Percentiles rank a stretch among this genome's conserved stretches.
phyloP scores from a whole-genome alignment of 37 sponge, comb jelly and placozoan species.

The Oopsacas minuta region DNA sequence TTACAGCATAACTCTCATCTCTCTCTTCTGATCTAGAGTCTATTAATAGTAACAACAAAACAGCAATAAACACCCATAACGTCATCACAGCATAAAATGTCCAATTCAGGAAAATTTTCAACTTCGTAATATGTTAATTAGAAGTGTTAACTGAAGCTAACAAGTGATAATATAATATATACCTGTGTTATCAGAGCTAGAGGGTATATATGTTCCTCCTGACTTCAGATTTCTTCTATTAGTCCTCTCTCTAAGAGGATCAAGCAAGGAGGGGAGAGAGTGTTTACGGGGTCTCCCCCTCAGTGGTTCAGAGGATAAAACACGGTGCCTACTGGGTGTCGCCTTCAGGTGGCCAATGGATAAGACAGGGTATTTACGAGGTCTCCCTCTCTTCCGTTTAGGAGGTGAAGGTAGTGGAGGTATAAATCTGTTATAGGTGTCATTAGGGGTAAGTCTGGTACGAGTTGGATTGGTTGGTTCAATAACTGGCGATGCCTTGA shows the following conservation, averaged over 20 bases:
- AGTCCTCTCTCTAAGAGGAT: not conserved
- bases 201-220: not conserved
- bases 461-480: not conserved
- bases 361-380: not conserved
- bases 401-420: not conserved
- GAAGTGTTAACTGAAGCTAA: too few relatives aligned
- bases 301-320: not conserved
- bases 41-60: not conserved
- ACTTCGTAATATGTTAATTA: too few relatives aligned
- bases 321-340: too few relatives aligned
- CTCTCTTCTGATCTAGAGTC: not conserved
- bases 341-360: too few relatives aligned
- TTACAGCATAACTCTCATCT: not conserved
- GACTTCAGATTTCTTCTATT: not conserved
- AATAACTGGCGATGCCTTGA: not conserved
- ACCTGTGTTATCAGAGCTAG: not conserved
- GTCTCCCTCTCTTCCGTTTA: not conserved
- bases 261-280: not conserved
- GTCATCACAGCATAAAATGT: too few relatives aligned
- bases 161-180: too few relatives aligned
- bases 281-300: not conserved
- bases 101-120: too few relatives aligned
- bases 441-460: not conserved
- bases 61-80: too few relatives aligned
- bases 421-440: not conserved